Percentiles rank a stretch among this genome's conserved stretches.
These are phyloP conservation scores for Drosophila sordidapex DNA, from an alignment of 2,888 invertebrate species.

Conservation along the genomic window DNA sequence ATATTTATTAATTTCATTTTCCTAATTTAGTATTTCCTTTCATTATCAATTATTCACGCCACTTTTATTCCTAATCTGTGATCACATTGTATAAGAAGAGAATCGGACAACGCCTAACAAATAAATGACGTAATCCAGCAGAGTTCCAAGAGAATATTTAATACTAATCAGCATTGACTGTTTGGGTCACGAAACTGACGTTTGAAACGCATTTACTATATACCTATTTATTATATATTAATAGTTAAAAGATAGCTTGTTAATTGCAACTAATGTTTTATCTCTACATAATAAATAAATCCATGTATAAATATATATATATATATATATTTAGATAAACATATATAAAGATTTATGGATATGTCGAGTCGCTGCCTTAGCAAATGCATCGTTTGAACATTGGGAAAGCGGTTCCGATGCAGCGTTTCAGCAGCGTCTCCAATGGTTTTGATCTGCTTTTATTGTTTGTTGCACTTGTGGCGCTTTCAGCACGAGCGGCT, in stretches of 20 bases:
- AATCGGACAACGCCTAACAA: background rate
- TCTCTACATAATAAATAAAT: background rate
- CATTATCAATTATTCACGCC: background rate
- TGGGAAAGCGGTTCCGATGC: constrained; percentile 92
- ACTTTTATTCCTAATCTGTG: background rate
- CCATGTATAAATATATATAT: too few relatives aligned
- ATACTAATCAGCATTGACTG: background rate
- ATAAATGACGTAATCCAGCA: background rate
- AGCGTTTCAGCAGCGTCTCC: constrained; percentile 88
- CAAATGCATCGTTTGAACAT: constrained; percentile 89
- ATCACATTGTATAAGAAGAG: background rate
- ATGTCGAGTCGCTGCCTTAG: constrained; percentile 84
- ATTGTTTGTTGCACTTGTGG: constrained; percentile 88
- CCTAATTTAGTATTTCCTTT: background rate
- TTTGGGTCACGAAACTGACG: background rate
- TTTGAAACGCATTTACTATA: background rate
- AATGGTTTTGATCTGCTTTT: constrained; percentile 87
- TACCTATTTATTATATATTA: too few relatives aligned
- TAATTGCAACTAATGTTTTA: too few relatives aligned
- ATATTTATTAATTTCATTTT: background rate
- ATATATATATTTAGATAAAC: background rate
- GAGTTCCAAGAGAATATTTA: background rate
- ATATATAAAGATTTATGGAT: background rate
- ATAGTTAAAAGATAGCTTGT: background rate
- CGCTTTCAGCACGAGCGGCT: constrained; percentile 73